Conservation (phyloP, 2,797 vertebrate genomes). For the Enteromius thamalakanensis region DNA sequence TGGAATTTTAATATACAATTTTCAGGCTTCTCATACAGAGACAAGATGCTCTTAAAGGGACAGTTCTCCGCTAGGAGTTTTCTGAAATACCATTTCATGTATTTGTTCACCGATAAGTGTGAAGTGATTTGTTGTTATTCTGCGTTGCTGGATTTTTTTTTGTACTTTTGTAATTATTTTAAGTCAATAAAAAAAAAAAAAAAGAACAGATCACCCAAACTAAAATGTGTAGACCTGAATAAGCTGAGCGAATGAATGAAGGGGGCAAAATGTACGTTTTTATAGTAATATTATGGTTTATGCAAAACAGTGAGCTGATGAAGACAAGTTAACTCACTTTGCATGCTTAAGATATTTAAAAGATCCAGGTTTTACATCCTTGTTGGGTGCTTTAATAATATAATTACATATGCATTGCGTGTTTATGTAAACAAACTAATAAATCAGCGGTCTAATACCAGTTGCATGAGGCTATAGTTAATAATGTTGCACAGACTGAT, state of each 20-base stretch:
- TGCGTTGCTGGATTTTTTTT: no score
- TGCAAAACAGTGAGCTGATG: not conserved
- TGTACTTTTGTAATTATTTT: no score
- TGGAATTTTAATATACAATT: not conserved
- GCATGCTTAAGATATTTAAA: not conserved
- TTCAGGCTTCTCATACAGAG: conserved; percentile 36
- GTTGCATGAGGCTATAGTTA: not conserved
- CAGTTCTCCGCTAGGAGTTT: not conserved
- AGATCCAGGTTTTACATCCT: not conserved
- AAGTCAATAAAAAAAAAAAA: no score
- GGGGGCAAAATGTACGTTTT: no score
- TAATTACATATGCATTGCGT: no score
- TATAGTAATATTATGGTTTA: not conserved
- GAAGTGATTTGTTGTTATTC: no score
- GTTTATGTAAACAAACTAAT: not conserved
- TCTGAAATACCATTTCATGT: no score
- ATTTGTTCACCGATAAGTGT: no score
- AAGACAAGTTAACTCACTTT: not conserved
- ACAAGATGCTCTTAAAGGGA: not conserved
- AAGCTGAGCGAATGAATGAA: not conserved
- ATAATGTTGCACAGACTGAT: not conserved
- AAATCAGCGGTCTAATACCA: not conserved
- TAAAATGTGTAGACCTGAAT: not conserved
- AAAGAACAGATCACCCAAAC: not conserved
- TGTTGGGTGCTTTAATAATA: not conserved